Base-by-base conservation (phyloP, 2,888 invertebrate species). In the Incurvaria masculella region DNA sequence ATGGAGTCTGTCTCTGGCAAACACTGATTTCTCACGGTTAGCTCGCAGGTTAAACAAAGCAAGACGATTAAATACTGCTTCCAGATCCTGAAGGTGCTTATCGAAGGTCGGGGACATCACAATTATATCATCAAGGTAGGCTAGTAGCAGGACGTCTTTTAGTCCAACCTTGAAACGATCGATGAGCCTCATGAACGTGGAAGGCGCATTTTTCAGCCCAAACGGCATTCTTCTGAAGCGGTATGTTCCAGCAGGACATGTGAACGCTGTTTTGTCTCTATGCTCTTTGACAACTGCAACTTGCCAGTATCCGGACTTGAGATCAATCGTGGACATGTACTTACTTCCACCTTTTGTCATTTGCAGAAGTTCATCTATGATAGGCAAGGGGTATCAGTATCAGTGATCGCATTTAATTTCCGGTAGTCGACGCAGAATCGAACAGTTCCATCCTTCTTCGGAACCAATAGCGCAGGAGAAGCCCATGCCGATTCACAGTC, bases 301-400 rank as follows among this genome's bases (percentile, higher is more conserved):
- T 46, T 67, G 67, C 56, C 60, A 63, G 49, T 66, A n/a, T n/a
- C n/a, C n/a, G n/a, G n/a, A n/a, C n/a, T n/a, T n/a, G n/a, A n/a
- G n/a, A n/a, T n/a, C n/a, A 68, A 69, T 48, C 2, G 61, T 61
- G 6, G 60, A 50, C 56, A 61, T 59, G 48, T 49, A 59, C 20
- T 55, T 52, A 4, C 56, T 52, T 6, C 49, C 50, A 16, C 26
- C 16, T 48, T 56, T 59, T 2, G 61, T 56, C 1, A 50, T 53
- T 42, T 62, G 61, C 14, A 66, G 44, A 23, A 61, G 46, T n/a
- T n/a, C n/a, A n/a, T n/a, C n/a, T 41, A 66, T 60, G n/a, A 59
- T 49, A 4, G 65, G 65, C 4, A 64, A 45, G 4, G 61, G 62
- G 38, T 64, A 65, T 8, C 2, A 20, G 49, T 33, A 17, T 39